phyloP scores from a whole-genome alignment of 1,140 invertebrate species.

The Macrotrachela quadricornifera region DNA sequence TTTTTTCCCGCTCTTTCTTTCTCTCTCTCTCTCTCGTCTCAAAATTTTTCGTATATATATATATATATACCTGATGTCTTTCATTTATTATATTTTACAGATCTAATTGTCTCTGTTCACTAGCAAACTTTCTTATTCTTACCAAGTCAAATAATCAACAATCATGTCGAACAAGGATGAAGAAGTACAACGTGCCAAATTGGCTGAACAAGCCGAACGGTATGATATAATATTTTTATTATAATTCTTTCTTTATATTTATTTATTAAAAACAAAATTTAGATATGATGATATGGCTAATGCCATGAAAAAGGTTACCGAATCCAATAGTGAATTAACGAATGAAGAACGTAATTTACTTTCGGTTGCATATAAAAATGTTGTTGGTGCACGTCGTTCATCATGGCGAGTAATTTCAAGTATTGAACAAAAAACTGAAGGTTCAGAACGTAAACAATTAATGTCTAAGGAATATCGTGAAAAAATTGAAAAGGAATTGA shows the following conservation, averaged over 20 bases:
- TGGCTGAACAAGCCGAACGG: conserved; percentile 93
- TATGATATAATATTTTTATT: conserved; percentile 31
- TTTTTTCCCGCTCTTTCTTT: too few species aligned
- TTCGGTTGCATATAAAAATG: conserved; percentile 94
- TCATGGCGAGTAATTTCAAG: conserved; percentile 91
- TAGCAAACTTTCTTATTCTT: too few species aligned
- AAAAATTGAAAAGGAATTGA: conserved; percentile 91
- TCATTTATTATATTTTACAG: too few species aligned
- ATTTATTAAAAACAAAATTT: too few species aligned
- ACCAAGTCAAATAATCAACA: too few species aligned
- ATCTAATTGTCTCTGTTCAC: too few species aligned
- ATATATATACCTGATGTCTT: too few species aligned
- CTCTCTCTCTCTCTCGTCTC: too few species aligned
- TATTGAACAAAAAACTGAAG: conserved; percentile 72
- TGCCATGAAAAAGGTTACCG: conserved; percentile 73
- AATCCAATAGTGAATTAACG: conserved; percentile 9
- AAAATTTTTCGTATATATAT: too few species aligned
- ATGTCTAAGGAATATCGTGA: conserved; percentile 94
- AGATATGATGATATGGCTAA: conserved; percentile 55
- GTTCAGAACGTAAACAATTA: conserved; percentile 74
- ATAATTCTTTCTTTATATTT: too few species aligned
- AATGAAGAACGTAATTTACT: conserved; percentile 79
- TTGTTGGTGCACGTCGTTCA: conserved; percentile 79
- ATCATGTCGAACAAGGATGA: conserved; percentile 54
- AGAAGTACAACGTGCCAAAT: conserved; percentile 91